Evolutionary conservation across 2,888 invertebrate genomes (phyloP).

Genomic region (Thecocarcelia acutangulata): DNA sequence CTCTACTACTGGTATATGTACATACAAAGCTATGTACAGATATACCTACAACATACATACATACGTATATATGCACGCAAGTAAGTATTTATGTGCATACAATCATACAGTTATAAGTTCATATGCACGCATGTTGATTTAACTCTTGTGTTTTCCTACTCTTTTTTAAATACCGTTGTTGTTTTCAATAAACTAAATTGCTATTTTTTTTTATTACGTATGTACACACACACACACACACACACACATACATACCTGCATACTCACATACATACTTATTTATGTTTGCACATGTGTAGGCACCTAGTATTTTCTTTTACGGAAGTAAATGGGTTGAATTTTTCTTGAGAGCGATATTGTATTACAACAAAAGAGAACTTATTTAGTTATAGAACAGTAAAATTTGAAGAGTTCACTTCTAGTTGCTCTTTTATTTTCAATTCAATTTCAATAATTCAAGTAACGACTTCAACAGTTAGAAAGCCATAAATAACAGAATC

Average conservation of each 20-base stretch:
- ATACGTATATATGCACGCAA: background rate
- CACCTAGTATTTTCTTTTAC: background rate
- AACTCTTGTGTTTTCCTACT: background rate
- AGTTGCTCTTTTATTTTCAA: conserved; percentile 1
- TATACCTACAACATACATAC: background rate
- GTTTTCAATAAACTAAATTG: conserved; percentile 39
- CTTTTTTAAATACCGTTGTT: conserved; percentile 54
- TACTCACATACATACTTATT: background rate
- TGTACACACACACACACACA: background rate
- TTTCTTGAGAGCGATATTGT: background rate
- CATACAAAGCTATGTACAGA: background rate
- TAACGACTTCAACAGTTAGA: conserved; percentile 1
- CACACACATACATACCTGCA: background rate
- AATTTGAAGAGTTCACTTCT: conserved; percentile 15
- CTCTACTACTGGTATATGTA: no score
- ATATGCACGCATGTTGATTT: no score
- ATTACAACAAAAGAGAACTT: conserved; percentile 5
- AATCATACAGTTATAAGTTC: no score
- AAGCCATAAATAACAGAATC: conserved; percentile 22
- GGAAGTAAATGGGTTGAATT: background rate
- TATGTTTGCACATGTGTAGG: background rate
- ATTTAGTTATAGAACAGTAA: background rate
- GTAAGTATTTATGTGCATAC: background rate
- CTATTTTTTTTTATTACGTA: no score
- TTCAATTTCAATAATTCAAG: conserved; percentile 12